phyloP scores from a whole-genome alignment of 2,113 vertebrate genomes.

The Glareola pratincola region DNA sequence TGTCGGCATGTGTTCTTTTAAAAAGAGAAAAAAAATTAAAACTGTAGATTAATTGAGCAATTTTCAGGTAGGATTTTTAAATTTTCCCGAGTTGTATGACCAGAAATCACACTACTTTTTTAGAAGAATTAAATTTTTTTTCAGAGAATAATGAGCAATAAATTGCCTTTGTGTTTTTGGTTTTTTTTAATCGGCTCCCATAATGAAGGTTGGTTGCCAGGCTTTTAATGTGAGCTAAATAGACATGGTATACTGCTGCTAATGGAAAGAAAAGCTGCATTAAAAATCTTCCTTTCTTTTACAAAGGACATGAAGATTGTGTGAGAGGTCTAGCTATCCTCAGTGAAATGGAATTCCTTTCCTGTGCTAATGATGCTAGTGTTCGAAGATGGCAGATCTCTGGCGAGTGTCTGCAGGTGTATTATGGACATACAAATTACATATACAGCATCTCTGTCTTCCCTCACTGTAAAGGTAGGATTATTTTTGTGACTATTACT shows the following conservation, averaged over 20 bases:
- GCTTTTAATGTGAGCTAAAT: not conserved
- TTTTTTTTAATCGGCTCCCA: not conserved
- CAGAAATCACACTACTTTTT: not conserved
- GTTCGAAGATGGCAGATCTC: conserved; percentile 92
- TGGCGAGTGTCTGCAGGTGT: conserved; percentile 90
- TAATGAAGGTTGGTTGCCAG: not conserved
- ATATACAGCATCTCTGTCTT: conserved; percentile 94
- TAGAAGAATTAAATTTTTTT: not conserved
- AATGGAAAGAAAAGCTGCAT: not conserved
- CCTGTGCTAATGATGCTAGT: conserved; percentile 94
- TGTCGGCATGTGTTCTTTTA: not conserved
- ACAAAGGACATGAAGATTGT: conserved; percentile 94
- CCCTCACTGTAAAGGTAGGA: conserved; percentile 86
- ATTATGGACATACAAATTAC: conserved; percentile 94
- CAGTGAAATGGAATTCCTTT: conserved; percentile 91
- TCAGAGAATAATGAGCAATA: not conserved
- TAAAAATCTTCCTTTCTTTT: conserved; percentile 13
- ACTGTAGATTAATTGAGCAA: not conserved
- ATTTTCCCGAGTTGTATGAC: not conserved
- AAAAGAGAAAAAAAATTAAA: not conserved
- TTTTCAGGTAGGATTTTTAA: not conserved
- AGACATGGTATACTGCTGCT: not conserved
- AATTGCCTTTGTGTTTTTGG: not conserved
- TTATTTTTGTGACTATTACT: not conserved
- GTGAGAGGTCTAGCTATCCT: conserved; percentile 92